phyloP scores from a whole-genome alignment of 2,797 vertebrate genomes.

The Sciurus vulgaris region DNA sequence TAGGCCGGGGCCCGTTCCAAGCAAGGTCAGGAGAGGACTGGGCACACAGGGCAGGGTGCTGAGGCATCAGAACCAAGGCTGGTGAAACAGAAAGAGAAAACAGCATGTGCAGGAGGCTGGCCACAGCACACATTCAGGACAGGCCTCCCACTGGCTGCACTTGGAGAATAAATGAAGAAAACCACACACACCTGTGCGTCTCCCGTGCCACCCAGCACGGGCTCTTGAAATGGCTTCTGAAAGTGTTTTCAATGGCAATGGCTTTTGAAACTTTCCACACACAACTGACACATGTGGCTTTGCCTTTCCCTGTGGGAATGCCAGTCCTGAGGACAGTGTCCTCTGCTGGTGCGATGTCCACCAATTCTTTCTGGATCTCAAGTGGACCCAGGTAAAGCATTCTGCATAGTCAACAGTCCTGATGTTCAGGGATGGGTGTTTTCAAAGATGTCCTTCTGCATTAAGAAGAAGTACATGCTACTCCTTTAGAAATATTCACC shows the following conservation, averaged over 20 bases:
- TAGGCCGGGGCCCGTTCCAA: background rate
- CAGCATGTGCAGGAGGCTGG: rapidly evolving
- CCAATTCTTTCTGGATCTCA: background rate
- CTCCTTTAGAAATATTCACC: background rate
- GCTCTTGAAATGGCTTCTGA: background rate
- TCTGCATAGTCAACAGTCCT: no score
- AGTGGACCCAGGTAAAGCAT: background rate
- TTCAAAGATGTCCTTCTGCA: background rate
- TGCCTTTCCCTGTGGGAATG: background rate
- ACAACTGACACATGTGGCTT: background rate
- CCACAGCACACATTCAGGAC: background rate
- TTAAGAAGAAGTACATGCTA: background rate
- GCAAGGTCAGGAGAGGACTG: background rate
- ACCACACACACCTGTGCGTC: background rate
- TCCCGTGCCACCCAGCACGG: background rate
- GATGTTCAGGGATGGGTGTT: background rate
- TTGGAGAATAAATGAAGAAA: background rate
- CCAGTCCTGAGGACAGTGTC: background rate
- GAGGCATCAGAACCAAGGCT: background rate
- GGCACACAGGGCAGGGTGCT: rapidly evolving
- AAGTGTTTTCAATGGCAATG: background rate
- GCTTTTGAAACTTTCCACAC: background rate
- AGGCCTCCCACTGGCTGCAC: background rate
- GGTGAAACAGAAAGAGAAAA: no score
- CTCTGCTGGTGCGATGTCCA: background rate